These are phyloP conservation scores for Calephelis nemesis DNA, from an alignment of 1,140 invertebrate species.

Conservation along the genomic window DNA sequence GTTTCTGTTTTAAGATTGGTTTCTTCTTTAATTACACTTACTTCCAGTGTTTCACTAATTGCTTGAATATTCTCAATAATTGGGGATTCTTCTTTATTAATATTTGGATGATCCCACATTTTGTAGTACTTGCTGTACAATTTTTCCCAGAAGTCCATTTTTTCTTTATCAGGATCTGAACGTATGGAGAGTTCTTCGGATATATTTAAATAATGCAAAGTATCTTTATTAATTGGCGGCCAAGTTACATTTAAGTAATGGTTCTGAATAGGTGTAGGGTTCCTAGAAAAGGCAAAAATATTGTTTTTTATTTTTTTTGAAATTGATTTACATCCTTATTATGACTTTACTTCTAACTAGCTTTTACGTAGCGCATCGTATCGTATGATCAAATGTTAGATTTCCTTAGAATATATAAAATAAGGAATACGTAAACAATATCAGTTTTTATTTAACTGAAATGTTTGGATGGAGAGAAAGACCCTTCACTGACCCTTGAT, in stretches of 20 bases:
- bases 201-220: conserved; percentile 65
- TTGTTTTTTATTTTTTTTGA: no score
- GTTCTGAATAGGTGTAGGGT: conserved; percentile 72
- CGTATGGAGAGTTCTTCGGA: conserved; percentile 53
- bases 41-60: not conserved
- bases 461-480: no score
- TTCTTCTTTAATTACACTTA: not conserved
- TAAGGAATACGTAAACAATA: no score
- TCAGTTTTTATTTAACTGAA: no score
- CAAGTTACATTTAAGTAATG: conserved; percentile 65
- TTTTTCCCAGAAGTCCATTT: conserved; percentile 73
- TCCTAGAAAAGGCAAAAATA: conserved; percentile 52
- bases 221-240: conserved; percentile 65
- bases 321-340: no score
- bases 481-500: no score
- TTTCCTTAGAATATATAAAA: no score
- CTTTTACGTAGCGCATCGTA: no score
- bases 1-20: conserved; percentile 38
- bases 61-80: not conserved
- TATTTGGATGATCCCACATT: conserved; percentile 55
- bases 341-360: no score
- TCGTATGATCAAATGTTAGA: no score
- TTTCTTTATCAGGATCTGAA: conserved; percentile 59
- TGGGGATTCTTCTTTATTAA: conserved; percentile 23
- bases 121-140: conserved; percentile 64